Conservation (phyloP, 1,140 invertebrate species). For the Musca vetustissima region DNA sequence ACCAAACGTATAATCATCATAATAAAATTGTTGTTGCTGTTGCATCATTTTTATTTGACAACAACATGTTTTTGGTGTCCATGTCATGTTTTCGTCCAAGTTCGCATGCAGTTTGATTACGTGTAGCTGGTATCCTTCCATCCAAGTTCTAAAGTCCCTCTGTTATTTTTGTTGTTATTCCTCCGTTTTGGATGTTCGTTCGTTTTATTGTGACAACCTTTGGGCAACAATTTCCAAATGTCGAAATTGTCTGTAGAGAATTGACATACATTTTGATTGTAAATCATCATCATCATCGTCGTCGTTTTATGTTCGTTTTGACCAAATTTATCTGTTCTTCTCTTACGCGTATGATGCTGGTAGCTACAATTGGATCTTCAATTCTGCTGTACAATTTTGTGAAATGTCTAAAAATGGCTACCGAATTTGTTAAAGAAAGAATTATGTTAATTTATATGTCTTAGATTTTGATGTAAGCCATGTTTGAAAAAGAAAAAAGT, state of each 20-base stretch:
- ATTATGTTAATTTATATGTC: slow-evolving; percentile 10
- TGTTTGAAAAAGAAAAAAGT: too few species aligned
- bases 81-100: slow-evolving; percentile 13
- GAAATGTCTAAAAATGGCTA: slow-evolving; percentile 6
- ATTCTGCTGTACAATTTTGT: slow-evolving; percentile 1
- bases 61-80: slow-evolving; percentile 22
- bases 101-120: neutral
- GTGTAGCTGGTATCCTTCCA: neutral
- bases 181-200: too few species aligned
- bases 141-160: neutral
- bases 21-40: slow-evolving; percentile 19
- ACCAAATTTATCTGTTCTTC: neutral
- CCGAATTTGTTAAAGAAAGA: neutral
- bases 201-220: too few species aligned
- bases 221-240: slow-evolving; percentile 1
- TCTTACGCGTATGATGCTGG: neutral
- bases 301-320: neutral
- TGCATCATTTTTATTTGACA: slow-evolving; percentile 21
- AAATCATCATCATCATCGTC: too few species aligned
- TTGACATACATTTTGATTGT: slow-evolving; percentile 23
- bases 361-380: neutral
- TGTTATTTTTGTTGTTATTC: neutral
- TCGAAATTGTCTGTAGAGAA: slow-evolving; percentile 19
- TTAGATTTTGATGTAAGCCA: too few species aligned
- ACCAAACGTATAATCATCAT: neutral